Base-by-base conservation (phyloP, 2,888 invertebrate genomes). In the Perizoma affinitatum region DNA sequence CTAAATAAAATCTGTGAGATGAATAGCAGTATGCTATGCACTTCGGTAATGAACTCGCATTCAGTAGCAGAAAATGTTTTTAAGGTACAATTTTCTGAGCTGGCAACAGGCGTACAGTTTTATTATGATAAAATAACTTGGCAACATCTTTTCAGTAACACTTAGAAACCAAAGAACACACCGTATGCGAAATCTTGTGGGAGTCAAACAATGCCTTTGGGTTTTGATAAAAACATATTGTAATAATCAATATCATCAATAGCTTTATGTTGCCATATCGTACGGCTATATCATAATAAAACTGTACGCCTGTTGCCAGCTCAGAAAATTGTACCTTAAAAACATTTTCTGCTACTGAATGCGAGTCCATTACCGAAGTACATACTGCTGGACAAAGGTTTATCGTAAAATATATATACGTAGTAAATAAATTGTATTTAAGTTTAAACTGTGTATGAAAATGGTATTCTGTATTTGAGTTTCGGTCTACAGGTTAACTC, bases 31-130 rank as follows among this genome's bases (percentile, higher is more conserved):
- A 58, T 62, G 65, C 67, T 44, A 58, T 62, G 65, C 67, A 62
- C 58, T 66, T 53, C 64, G 40, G 67, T 69, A 69, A 69, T 69
- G 69, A 69, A 63, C 66, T 56, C 52, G 62, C 41, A 66, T 69
- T 67, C 69, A 69, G 56, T 36, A 45, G 54, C 42, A 42, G 65
- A 55, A 38, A 62, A 66, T 59, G 62, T 66, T 57, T 51, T 54
- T 60, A 49, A 56, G 63, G 63, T 65, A 60, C 57, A 67, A 66
- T 64, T 69, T 67, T 59, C 62, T 58, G 62, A 45, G 52, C 52
- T 61, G 45, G 52, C 54, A 52, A 63, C 46, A 50, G 11, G 40
- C 38, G 46, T 46, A 35, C 42, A 11, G 43, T 52, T 54, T 43
- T 50, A 56, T 38, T 38, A 44, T 41, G 22, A 50, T 48, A 42